A percentile compares a stretch with the other conserved stretches of the same genome.
Conservation (phyloP, 2,113 vertebrate species). For the Mungos mungo region DNA sequence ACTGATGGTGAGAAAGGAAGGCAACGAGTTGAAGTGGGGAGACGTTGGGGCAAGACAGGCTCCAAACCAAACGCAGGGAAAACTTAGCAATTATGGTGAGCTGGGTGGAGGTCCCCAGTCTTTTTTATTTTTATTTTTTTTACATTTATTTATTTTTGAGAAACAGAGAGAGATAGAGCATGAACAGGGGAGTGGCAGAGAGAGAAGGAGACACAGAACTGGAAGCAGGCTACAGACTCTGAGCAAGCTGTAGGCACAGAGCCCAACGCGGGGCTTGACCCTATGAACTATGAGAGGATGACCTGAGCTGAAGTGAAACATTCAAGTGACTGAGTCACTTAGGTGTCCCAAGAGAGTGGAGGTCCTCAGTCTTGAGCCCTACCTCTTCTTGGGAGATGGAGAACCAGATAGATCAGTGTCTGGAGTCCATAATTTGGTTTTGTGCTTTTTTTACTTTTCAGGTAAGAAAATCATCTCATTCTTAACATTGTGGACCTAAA, state of each 20-base stretch:
- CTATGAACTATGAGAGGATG: too few species aligned
- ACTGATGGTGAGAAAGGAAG: rapidly evolving
- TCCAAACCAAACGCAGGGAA: neutral
- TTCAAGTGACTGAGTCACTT: too few species aligned
- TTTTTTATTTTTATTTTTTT: neutral
- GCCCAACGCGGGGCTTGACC: too few species aligned
- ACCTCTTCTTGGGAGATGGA: neutral
- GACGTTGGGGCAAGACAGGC: neutral
- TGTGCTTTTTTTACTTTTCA: neutral
- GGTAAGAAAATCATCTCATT: neutral
- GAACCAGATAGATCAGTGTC: neutral
- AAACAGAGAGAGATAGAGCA: too few species aligned
- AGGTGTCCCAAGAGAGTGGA: too few species aligned
- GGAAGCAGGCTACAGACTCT: too few species aligned
- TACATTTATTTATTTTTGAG: too few species aligned
- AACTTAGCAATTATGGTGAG: neutral
- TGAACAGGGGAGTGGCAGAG: too few species aligned
- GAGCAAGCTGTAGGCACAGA: too few species aligned
- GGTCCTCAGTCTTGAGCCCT: neutral
- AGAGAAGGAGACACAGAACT: too few species aligned
- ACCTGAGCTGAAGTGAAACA: too few species aligned
- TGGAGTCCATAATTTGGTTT: neutral
- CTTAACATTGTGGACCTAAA: neutral
- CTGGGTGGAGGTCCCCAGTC: rapidly evolving
- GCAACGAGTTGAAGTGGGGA: rapidly evolving